Conservation (phyloP, 2,113 vertebrate species). For the Chroicocephalus ridibundus region DNA sequence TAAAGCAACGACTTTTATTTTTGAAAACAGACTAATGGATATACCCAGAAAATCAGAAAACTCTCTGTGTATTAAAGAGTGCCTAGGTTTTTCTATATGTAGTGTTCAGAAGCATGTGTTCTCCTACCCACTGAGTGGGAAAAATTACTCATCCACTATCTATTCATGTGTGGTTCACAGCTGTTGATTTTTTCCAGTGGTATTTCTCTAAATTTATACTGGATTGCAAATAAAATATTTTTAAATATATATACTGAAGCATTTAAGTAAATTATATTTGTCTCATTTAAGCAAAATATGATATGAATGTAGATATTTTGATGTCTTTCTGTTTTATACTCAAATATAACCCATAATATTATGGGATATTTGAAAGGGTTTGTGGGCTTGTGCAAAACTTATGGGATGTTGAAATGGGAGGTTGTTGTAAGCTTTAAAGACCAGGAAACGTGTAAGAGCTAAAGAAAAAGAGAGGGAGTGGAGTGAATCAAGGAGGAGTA, state of each 20-base stretch:
- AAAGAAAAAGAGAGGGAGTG: neutral
- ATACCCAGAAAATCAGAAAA: neutral
- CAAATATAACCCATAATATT: neutral
- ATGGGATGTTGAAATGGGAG: neutral
- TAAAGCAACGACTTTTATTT: neutral
- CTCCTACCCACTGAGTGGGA: accelerated
- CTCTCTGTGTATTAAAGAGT: neutral
- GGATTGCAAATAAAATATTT: neutral
- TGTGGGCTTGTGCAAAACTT: neutral
- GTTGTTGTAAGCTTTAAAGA: neutral
- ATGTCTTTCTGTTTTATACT: neutral
- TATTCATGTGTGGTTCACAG: neutral
- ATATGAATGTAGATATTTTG: neutral
- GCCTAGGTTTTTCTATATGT: neutral
- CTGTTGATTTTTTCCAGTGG: neutral
- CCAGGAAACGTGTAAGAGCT: neutral
- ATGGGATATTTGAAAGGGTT: neutral
- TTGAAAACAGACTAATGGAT: neutral
- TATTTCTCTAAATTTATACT: neutral
- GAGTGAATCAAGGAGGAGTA: neutral
- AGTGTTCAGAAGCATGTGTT: neutral
- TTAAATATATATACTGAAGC: neutral
- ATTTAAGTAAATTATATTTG: neutral
- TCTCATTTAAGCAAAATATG: neutral
- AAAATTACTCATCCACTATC: neutral